Base-by-base conservation (phyloP, 2,888 invertebrate species). In the Leptothorax acervorum region DNA sequence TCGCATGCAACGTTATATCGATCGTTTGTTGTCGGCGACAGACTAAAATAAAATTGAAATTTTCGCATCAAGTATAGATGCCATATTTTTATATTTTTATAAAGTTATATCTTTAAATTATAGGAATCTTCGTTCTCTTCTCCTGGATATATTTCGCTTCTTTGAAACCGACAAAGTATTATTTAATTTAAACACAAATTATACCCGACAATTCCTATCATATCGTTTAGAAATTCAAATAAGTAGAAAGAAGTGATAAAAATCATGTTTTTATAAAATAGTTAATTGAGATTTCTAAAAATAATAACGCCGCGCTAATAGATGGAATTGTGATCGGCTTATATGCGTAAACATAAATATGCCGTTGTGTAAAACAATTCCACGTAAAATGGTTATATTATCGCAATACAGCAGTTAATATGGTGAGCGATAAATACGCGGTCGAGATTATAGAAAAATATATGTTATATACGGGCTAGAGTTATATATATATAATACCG, bases 351-450 rank as follows among this genome's bases (percentile, higher is more conserved):
- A 65, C 55, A 35, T 71, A 85, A 63, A 84, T 76, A 68, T n/a
- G 45, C 39, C 28, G 51, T 65, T 71, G 35, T 51, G 51, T 66
- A 73, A 85, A 85, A 84, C 42, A 73, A 85, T 45, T 79, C 55
- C 48, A 51, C 68, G 84, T 63, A 63, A 84, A 87, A 86, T 84
- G 84, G 81, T 85, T 86, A 86, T 85, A 90, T 90, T 90, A 90
- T 89, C 85, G 87, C 79, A 82, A 82, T 88, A 88, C 88, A 89
- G 84, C 85, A 86, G 87, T 86, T 90, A 88, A 89, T 90, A 89
- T 85, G 83, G 84, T 82, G 85, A 87, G 86, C 87, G 87, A 90
- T 90, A 87, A 90, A 87, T 86, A 85, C 84, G 84, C 74, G 84
- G 85, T 85, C 83, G 82, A 88, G 85, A 88, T 89, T 90, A 89